phyloP scores from a whole-genome alignment of 2,888 invertebrate species.

The Hirtodrosophila histrioides region DNA sequence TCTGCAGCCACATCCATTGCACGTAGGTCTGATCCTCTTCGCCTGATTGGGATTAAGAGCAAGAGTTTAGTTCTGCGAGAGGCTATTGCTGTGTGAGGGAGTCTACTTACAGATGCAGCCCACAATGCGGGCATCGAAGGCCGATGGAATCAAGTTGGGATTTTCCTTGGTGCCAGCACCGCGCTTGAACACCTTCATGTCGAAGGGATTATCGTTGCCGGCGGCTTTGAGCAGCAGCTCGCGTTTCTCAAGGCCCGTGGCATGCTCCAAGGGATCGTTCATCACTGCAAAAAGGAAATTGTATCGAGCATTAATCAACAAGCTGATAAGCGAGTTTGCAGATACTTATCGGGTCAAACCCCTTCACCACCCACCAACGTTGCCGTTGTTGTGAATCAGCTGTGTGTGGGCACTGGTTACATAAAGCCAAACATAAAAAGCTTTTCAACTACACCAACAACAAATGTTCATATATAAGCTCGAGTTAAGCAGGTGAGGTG shows the following conservation, averaged over 20 bases:
- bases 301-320: conserved; percentile 14
- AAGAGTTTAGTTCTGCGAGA: neutral
- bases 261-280: conserved; percentile 95
- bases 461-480: neutral
- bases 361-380: neutral
- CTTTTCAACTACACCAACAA: neutral
- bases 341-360: neutral
- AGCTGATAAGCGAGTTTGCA: conserved; percentile 7
- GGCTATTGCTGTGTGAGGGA: neutral
- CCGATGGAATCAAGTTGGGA: conserved; percentile 96
- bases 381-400: conserved; percentile 48
- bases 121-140: conserved; percentile 94
- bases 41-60: conserved; percentile 82
- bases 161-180: conserved; percentile 92
- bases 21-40: conserved; percentile 96
- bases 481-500: conserved; percentile 16
- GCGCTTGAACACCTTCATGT: conserved; percentile 92
- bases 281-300: conserved; percentile 86
- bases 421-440: conserved; percentile 43
- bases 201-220: conserved; percentile 95
- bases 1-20: conserved; percentile 97
- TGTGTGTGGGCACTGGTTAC: conserved; percentile 48
- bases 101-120: conserved; percentile 94
- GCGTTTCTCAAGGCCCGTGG: conserved; percentile 96
- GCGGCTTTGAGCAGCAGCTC: conserved; percentile 93